Percentiles rank a stretch among this genome's conserved stretches.
phyloP scores from a whole-genome alignment of 2,797 vertebrate genomes.

The Lutjanus campechanus region DNA sequence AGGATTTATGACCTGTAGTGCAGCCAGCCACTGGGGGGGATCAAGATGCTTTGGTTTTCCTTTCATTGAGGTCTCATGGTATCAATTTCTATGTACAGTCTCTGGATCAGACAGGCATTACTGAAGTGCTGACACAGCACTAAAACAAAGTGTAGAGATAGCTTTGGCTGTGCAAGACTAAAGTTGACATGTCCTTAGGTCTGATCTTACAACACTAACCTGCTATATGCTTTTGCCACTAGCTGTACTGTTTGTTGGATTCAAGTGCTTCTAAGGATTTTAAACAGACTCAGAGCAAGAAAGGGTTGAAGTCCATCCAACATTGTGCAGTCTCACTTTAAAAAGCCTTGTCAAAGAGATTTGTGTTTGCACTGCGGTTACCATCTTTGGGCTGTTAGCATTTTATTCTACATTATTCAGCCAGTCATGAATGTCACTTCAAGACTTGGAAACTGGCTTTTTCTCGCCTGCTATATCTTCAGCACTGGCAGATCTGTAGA shows the following conservation, averaged over 20 bases:
- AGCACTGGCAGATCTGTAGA: neutral
- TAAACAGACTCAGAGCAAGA: neutral
- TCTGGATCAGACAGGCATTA: too few relatives aligned
- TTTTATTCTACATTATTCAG: conserved; percentile 8
- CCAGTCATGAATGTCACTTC: neutral
- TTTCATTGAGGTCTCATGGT: too few relatives aligned
- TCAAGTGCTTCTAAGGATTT: neutral
- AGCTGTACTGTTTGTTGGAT: neutral
- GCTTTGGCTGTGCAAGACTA: too few relatives aligned
- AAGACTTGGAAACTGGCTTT: neutral
- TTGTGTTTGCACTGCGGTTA: neutral
- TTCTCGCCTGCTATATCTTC: neutral
- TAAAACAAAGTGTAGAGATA: too few relatives aligned
- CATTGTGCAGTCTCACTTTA: neutral
- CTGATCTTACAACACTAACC: neutral
- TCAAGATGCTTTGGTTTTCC: too few relatives aligned
- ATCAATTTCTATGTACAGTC: too few relatives aligned
- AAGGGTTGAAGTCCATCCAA: neutral
- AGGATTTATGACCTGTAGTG: too few relatives aligned
- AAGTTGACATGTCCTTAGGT: neutral
- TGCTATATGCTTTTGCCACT: neutral
- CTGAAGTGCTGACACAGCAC: too few relatives aligned
- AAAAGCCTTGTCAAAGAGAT: neutral
- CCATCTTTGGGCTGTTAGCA: neutral
- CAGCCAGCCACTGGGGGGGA: too few relatives aligned